Evolutionary conservation across 2,888 invertebrate genomes (phyloP).

Genomic region (Pyrocoelia pectoralis): DNA sequence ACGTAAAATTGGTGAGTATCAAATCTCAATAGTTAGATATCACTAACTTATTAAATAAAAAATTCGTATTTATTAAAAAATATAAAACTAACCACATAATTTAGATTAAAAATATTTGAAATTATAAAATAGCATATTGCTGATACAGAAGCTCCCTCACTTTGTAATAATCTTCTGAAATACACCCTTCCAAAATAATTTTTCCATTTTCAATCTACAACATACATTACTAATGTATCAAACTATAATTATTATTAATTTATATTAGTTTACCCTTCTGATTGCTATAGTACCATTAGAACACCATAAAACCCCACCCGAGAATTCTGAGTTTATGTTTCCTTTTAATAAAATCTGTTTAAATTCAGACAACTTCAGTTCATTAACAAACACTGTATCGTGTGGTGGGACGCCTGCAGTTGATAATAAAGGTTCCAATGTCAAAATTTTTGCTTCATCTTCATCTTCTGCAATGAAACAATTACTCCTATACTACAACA

Average conservation of each 20-base stretch:
- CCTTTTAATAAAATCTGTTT: conserved; percentile 79
- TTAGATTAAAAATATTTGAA: neutral
- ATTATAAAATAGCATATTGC: conserved; percentile 90
- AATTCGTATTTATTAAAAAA: neutral
- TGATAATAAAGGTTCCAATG: conserved; percentile 72
- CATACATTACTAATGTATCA: too few species aligned
- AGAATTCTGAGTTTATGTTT: conserved; percentile 86
- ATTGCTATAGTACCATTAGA: conserved; percentile 91
- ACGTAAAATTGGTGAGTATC: too few species aligned
- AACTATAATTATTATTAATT: conserved; percentile 16
- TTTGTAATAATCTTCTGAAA: conserved; percentile 94
- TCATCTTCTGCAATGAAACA: conserved; percentile 57
- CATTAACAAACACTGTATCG: conserved; percentile 90
- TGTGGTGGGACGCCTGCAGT: conserved; percentile 69
- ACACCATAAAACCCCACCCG: conserved; percentile 92
- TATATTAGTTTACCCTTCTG: conserved; percentile 69
- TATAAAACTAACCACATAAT: neutral
- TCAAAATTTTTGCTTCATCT: conserved; percentile 69
- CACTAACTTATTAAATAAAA: neutral
- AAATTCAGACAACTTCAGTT: conserved; percentile 90
- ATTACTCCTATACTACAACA: neutral
- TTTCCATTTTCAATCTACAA: conserved; percentile 89
- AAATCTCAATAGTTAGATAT: too few species aligned
- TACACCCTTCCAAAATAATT: conserved; percentile 91
- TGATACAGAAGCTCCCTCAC: conserved; percentile 92